A percentile compares a stretch with the other conserved stretches of the same genome.
Evolutionary conservation across 2,797 vertebrate genomes (phyloP).

Genomic region (Semaprochilodus insignis): DNA sequence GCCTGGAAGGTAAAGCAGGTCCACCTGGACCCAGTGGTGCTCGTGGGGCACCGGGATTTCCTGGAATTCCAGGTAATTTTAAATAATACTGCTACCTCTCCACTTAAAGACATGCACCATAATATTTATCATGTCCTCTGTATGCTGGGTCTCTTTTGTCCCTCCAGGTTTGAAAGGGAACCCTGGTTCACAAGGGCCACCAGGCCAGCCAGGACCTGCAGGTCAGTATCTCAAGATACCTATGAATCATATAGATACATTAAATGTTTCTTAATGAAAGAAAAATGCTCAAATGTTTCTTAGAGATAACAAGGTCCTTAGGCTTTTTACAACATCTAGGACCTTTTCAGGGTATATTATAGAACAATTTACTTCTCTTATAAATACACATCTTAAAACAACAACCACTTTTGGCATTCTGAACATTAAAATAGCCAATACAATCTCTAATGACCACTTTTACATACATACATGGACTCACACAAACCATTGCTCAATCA

Average conservation of each 20-base stretch:
- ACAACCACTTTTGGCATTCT: too few relatives aligned
- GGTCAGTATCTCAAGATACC: constrained; percentile 18
- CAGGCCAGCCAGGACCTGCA: constrained; percentile 8
- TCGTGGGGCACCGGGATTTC: constrained; percentile 21
- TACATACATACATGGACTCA: too few relatives aligned
- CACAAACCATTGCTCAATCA: too few relatives aligned
- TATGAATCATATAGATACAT: neutral
- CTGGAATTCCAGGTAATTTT: constrained; percentile 34
- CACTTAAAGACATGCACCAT: neutral
- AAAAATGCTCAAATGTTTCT: neutral
- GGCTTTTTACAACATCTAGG: too few relatives aligned
- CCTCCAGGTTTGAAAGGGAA: constrained; percentile 29
- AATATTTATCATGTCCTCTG: neutral
- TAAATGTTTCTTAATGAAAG: neutral
- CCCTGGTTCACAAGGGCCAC: constrained; percentile 29
- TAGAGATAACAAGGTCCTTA: neutral
- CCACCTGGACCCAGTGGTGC: constrained; percentile 30
- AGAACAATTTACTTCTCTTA: too few relatives aligned
- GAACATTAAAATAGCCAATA: too few relatives aligned
- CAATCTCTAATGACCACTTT: too few relatives aligned
- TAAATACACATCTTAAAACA: too few relatives aligned
- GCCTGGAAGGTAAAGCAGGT: constrained; percentile 27
- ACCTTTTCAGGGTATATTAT: too few relatives aligned
- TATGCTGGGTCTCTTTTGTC: neutral
- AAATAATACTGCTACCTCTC: neutral